Evolutionary conservation across 2,113 vertebrate genomes (phyloP).

Genomic region (Brachirus orientalis): DNA sequence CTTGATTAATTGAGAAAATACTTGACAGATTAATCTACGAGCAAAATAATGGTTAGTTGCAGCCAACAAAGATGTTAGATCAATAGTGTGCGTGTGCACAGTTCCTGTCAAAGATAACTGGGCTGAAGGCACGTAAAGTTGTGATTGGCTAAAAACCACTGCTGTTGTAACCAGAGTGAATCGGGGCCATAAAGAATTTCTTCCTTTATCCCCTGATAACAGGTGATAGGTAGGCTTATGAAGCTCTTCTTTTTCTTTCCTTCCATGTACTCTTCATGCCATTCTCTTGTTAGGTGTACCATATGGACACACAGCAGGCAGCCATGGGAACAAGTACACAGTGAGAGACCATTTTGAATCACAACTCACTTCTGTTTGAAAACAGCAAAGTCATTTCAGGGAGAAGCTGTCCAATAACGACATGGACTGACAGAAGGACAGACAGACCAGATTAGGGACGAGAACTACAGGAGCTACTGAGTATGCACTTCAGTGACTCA

Average conservation of each 20-base stretch:
- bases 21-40: too few species aligned
- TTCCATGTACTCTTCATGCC: constrained; percentile 2
- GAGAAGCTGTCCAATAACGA: constrained; percentile 16
- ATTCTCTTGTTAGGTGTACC: constrained; percentile 41
- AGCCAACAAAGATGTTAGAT: too few species aligned
- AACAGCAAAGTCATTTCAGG: constrained; percentile 47
- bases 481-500: background rate
- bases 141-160: too few species aligned
- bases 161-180: too few species aligned
- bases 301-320: constrained; percentile 77
- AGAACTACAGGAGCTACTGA: background rate
- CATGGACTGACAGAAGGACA: background rate
- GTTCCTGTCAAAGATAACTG: too few species aligned
- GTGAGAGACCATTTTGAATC: constrained; percentile 53
- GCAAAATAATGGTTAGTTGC: too few species aligned
- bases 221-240: constrained; percentile 25
- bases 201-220: background rate
- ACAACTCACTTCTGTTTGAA: constrained; percentile 41
- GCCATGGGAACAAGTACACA: constrained; percentile 38
- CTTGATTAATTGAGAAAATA: too few species aligned
- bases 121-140: too few species aligned
- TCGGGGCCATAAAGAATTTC: background rate
- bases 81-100: too few species aligned
- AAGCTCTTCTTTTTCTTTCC: constrained; percentile 3
- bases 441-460: too few species aligned